These are phyloP conservation scores for Hofmannophila pseudospretella DNA, from an alignment of 2,888 invertebrate genomes.

Conservation along the genomic window DNA sequence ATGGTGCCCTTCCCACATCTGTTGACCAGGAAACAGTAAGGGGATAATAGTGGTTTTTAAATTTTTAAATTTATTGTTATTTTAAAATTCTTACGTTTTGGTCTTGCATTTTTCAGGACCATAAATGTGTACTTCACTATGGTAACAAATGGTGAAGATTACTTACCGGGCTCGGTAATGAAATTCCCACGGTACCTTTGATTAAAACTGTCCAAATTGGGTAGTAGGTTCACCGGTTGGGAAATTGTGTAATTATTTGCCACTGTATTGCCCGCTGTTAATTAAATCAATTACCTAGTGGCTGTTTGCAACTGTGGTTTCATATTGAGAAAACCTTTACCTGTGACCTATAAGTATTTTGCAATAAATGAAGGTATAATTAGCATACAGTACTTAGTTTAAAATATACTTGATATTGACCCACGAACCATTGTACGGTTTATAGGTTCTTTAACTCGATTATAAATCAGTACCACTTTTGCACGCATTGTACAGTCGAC, in stretches of 20 bases:
- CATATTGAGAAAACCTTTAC: no score
- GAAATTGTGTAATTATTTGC: constrained; percentile 19
- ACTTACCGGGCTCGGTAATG: constrained; percentile 33
- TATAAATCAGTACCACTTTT: not conserved
- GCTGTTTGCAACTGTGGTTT: not conserved
- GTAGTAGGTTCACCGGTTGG: constrained; percentile 11
- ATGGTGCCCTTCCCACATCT: no score
- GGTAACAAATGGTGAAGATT: constrained; percentile 30
- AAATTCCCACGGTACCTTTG: constrained; percentile 42
- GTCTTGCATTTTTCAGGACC: no score
- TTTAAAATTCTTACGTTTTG: no score
- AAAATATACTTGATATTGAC: no score
- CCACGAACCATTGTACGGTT: no score
- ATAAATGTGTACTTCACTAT: not conserved
- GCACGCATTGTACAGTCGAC: no score
- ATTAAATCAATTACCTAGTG: constrained; percentile 12
- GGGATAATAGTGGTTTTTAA: no score
- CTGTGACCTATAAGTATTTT: no score
- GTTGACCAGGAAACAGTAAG: no score
- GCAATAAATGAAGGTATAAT: not conserved
- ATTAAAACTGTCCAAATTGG: constrained; percentile 34
- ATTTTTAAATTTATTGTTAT: no score
- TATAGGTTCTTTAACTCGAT: not conserved
- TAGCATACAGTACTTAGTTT: no score
- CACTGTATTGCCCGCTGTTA: constrained; percentile 15